Evolutionary conservation across 2,113 vertebrate genomes (phyloP), one percentile per base, ranked within the genome.

Genomic region (Platysteira castanea): DNA sequence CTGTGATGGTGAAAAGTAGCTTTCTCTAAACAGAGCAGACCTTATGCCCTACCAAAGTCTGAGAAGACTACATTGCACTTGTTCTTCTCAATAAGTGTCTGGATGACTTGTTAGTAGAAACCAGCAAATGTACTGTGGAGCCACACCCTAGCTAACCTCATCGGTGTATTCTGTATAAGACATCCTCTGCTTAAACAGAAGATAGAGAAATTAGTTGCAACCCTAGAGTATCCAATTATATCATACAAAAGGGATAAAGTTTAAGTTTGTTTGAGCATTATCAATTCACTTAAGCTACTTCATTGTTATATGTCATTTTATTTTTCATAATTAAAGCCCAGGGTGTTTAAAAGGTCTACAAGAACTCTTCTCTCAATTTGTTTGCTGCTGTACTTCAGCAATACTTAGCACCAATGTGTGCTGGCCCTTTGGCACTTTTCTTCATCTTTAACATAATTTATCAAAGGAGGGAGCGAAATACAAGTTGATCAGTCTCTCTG

Each of bases 391-490:
- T 57, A 87, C 47, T 82, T 93, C 76, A 94, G 56, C 16, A 90
- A 60, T 74, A 81, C 75, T 94, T 89, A 95, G 56, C 73, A 90
- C 50, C 42, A 44, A 49, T 27, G 23, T 39, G 63, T 15, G 20
- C 50, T 65, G 73, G 73, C 84, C 88, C 79, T 87, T 96, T 95
- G 92, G 82, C 76, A 74, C 37, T 85, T 96, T 84, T 90, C 75
- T 85, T 97, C 79, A 90, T 95, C 95, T 97, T 96, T 92, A 87
- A 78, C 89, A 75, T 94, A 95, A 96, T 96, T 96, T 96, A 95
- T 96, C 96, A 95, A 95, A 97, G 90, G 91, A 95, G 28, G 59
- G 61, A 95, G 57, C 71, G 96, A 96, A 97, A 95, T 46, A 42
- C 90, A 97, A 73, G 92, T 90, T 94, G 95, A 96, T 96, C 90